Percentiles rank a stretch among this genome's conserved stretches.
Conservation (phyloP, 2,888 invertebrate genomes). For the Mythimna albipuncta region DNA sequence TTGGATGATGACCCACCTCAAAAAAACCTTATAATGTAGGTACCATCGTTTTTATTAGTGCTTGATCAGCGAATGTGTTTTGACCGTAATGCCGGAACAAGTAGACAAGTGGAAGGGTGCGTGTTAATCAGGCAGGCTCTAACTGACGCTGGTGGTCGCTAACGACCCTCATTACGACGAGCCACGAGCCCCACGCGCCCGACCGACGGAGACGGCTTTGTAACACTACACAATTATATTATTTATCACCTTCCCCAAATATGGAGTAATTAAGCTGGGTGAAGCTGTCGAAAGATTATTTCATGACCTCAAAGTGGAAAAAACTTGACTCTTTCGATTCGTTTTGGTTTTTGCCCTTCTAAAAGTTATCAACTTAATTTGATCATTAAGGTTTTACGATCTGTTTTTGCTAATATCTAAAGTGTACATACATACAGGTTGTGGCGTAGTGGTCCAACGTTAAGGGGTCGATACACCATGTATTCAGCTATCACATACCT, state of each 20-base stretch:
- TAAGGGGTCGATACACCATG: too few species aligned
- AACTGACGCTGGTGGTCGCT: conserved; percentile 48
- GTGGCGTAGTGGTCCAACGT: too few species aligned
- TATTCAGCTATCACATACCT: too few species aligned
- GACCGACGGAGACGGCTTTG: conserved; percentile 31
- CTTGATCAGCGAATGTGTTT: conserved; percentile 19
- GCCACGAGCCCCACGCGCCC: conserved; percentile 15
- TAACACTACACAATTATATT: conserved; percentile 35
- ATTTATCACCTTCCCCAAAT: conserved; percentile 33
- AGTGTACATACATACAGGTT: too few species aligned
- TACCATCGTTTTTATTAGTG: background rate
- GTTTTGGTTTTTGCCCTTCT: background rate
- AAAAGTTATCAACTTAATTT: too few species aligned
- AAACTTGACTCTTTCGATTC: background rate
- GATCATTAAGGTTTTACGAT: background rate
- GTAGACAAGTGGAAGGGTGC: conserved; percentile 19
- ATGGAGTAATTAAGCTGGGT: conserved; percentile 9
- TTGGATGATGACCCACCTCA: too few species aligned
- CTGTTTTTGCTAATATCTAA: background rate
- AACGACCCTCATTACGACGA: conserved; percentile 60
- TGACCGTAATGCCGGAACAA: conserved; percentile 8
- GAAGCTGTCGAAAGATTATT: conserved; percentile 7
- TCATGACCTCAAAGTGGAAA: background rate
- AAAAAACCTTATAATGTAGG: background rate
- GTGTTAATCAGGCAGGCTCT: conserved; percentile 55